Conservation (phyloP, 2,888 invertebrate species). For the Entomobrya proxima region DNA sequence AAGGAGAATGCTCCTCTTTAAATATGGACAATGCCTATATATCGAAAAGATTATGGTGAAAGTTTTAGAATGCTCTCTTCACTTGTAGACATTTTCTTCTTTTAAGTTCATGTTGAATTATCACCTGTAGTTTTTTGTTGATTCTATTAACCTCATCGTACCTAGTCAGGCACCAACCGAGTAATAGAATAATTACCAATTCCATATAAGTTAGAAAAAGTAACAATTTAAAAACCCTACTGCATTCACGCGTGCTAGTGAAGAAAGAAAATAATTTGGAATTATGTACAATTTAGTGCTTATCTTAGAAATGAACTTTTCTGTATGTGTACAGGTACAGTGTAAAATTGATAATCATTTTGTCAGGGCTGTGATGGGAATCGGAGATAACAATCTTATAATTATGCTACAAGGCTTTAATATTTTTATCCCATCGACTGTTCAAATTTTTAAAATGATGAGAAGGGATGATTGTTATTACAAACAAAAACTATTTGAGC, state of each 20-base stretch:
- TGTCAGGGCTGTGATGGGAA: too few species aligned
- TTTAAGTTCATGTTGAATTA: too few species aligned
- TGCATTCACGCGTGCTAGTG: neutral
- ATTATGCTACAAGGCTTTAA: too few species aligned
- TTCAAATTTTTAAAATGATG: too few species aligned
- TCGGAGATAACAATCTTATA: too few species aligned
- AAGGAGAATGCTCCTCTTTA: neutral
- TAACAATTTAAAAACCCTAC: neutral
- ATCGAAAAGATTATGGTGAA: neutral
- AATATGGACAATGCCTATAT: neutral
- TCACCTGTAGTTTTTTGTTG: too few species aligned
- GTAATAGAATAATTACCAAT: neutral
- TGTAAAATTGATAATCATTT: too few species aligned
- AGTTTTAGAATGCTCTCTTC: neutral
- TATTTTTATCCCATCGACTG: neutral
- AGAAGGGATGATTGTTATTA: too few species aligned
- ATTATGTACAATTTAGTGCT: too few species aligned
- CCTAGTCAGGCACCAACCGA: constrained; percentile 57
- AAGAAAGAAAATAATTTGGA: neutral
- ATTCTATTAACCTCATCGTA: constrained; percentile 38
- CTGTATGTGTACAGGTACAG: too few species aligned
- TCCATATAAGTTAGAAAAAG: neutral
- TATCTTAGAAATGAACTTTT: too few species aligned
- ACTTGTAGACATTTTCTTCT: neutral
- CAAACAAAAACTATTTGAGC: too few species aligned